Evolutionary conservation across 2,888 invertebrate species (phyloP).

Genomic region (Silvanus unidentatus): DNA sequence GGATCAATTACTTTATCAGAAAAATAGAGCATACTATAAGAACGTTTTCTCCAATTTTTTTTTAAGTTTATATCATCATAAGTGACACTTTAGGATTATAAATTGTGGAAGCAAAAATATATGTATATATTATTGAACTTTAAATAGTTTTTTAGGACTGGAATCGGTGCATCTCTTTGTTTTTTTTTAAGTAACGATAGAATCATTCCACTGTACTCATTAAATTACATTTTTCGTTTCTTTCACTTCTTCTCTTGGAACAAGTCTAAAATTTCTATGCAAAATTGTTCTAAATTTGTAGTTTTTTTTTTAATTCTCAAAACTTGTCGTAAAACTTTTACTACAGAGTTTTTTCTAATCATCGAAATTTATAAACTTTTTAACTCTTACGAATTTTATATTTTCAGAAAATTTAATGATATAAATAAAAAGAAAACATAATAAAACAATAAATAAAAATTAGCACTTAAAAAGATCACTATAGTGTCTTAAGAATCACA

Average conservation of each 20-base stretch:
- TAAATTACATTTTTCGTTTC: neutral
- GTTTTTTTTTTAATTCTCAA: too few relatives aligned
- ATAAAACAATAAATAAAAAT: slow-evolving; percentile 22
- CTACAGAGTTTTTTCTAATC: too few relatives aligned
- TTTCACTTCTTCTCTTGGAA: neutral
- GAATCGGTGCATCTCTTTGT: slow-evolving; percentile 1
- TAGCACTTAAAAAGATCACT: slow-evolving; percentile 19
- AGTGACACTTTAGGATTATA: slow-evolving; percentile 6
- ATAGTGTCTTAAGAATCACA: slow-evolving; percentile 29
- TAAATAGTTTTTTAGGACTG: neutral
- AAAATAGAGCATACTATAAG: slow-evolving; percentile 5
- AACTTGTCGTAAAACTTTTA: too few relatives aligned
- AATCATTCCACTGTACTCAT: slow-evolving; percentile 1
- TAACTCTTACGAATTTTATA: neutral
- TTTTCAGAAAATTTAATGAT: neutral
- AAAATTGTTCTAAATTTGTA: slow-evolving; percentile 1
- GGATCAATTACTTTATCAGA: neutral
- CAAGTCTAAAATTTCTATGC: neutral
- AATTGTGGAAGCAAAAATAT: slow-evolving; percentile 6
- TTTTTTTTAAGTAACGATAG: slow-evolving; percentile 2
- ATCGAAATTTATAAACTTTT: too few relatives aligned
- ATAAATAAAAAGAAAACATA: slow-evolving; percentile 21
- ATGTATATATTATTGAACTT: neutral
- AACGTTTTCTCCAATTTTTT: neutral
- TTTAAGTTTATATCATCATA: neutral